A percentile compares a stretch with the other conserved stretches of the same genome.
phyloP scores from a whole-genome alignment of 2,797 vertebrate species.

The Allobates femoralis region DNA sequence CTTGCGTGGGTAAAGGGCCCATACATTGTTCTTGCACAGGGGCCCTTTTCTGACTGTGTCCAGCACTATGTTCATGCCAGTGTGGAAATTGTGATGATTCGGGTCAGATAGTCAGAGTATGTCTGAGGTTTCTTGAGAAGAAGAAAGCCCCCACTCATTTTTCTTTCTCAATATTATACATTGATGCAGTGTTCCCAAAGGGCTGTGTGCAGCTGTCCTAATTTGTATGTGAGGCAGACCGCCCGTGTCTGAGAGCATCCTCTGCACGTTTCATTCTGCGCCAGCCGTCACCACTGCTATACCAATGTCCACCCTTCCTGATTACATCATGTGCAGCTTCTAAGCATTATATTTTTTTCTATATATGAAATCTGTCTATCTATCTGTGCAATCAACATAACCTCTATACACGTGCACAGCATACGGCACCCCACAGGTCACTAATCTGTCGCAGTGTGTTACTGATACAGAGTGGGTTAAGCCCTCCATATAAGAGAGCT shows the following conservation, averaged over 20 bases:
- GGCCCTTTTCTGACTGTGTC: too few relatives aligned
- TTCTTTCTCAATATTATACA: background rate
- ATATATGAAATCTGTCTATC: background rate
- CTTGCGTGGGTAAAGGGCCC: too few relatives aligned
- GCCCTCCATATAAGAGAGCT: constrained; percentile 34
- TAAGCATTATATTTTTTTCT: background rate
- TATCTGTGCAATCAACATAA: background rate
- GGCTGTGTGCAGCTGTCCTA: constrained; percentile 40
- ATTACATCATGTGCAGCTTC: background rate
- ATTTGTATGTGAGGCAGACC: constrained; percentile 46
- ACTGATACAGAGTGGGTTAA: constrained; percentile 34
- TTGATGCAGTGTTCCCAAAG: constrained; percentile 17
- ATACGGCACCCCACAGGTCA: background rate
- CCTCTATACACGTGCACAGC: constrained; percentile 20
- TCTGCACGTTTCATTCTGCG: constrained; percentile 29
- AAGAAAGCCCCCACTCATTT: background rate
- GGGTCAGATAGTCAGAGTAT: background rate
- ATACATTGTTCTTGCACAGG: too few relatives aligned
- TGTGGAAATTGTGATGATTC: background rate
- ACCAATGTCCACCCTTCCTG: background rate
- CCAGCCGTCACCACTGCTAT: background rate
- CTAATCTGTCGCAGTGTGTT: constrained; percentile 13
- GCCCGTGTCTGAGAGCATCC: constrained; percentile 38
- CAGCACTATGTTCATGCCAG: background rate
- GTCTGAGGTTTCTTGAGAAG: too few relatives aligned